Evolutionary conservation across 2,113 vertebrate species (phyloP).

Genomic region (Odontophorus gujanensis): DNA sequence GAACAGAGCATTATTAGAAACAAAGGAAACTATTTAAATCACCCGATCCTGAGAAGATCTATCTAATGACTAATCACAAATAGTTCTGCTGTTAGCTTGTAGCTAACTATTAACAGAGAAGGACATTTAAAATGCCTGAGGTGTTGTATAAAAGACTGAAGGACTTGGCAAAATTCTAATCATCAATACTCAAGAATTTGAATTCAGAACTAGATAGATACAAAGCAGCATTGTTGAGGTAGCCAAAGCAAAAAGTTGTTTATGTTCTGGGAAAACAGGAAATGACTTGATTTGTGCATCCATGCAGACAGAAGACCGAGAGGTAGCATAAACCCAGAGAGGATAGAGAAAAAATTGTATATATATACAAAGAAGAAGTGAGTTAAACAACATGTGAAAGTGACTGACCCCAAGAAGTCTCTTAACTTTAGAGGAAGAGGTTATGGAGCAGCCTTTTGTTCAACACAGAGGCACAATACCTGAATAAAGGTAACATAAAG

Average conservation of each 20-base stretch:
- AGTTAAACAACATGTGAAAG: background rate
- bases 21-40: background rate
- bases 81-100: background rate
- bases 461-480: background rate
- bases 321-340: background rate
- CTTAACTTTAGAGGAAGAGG: background rate
- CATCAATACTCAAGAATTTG: background rate
- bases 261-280: background rate
- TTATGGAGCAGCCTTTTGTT: background rate
- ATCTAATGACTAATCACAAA: background rate
- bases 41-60: background rate
- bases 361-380: background rate
- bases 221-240: background rate
- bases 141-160: background rate
- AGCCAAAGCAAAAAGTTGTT: background rate
- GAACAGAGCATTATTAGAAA: background rate
- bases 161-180: background rate
- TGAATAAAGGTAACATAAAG: background rate
- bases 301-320: background rate
- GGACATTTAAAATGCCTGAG: background rate
- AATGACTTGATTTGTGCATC: background rate
- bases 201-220: background rate
- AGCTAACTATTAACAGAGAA: background rate
- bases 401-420: background rate
- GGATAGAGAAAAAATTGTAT: background rate